A percentile compares a stretch with the other conserved stretches of the same genome.
Conservation (phyloP, 53 echinoderm and acorn worm species). For the Patiria pectinifera region DNA sequence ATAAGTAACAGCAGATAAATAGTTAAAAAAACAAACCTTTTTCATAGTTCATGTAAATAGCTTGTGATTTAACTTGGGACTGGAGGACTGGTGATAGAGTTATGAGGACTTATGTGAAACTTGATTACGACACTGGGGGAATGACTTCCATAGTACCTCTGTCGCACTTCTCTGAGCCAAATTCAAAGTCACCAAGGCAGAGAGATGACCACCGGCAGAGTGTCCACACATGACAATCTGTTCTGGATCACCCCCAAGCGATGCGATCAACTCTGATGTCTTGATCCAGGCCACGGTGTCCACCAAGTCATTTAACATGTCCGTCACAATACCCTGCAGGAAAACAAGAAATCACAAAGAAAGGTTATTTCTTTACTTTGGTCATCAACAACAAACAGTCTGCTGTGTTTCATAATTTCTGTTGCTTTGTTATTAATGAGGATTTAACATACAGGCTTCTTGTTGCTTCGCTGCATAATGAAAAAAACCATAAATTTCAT, state of each 20-base stretch:
- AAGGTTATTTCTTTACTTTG: neutral
- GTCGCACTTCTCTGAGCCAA: slow-evolving; percentile 17
- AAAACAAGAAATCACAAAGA: neutral
- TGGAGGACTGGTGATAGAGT: too few relatives aligned
- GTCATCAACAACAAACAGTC: too few relatives aligned
- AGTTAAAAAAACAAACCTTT: too few relatives aligned
- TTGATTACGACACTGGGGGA: neutral
- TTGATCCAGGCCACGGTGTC: slow-evolving; percentile 42
- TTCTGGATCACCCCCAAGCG: slow-evolving; percentile 8
- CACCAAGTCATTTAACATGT: slow-evolving; percentile 45
- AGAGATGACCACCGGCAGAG: slow-evolving; percentile 56
- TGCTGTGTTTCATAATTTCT: too few relatives aligned
- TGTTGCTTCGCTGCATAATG: too few relatives aligned
- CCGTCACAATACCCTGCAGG: slow-evolving; percentile 32
- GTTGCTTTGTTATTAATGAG: too few relatives aligned
- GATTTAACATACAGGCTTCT: too few relatives aligned
- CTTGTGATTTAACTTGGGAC: too few relatives aligned
- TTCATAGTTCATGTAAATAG: too few relatives aligned
- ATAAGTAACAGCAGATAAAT: too few relatives aligned
- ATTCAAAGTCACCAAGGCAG: slow-evolving; percentile 29
- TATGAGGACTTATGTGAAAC: too few relatives aligned
- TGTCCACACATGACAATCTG: slow-evolving; percentile 39
- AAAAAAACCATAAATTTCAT: too few relatives aligned
- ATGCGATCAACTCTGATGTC: slow-evolving; percentile 46
- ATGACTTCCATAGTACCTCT: neutral